phyloP scores from a whole-genome alignment of 2,113 vertebrate species.

The Chascanopsetta lugubris region DNA sequence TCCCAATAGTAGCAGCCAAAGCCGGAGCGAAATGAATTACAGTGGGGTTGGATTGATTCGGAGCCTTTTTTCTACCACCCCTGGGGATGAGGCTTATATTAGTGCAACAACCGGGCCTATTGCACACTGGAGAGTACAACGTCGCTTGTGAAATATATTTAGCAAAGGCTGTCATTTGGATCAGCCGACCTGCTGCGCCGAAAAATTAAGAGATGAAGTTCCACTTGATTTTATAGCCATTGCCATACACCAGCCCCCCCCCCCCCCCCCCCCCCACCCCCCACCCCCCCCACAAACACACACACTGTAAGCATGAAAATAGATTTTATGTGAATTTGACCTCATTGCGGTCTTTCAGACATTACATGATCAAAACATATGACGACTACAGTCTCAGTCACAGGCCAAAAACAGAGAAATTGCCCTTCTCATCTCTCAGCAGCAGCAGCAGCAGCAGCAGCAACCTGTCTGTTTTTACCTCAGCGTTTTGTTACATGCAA shows the following conservation, averaged over 20 bases:
- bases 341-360: constrained; percentile 48
- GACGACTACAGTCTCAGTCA: constrained; percentile 35
- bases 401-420: constrained; percentile 55
- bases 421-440: constrained; percentile 47
- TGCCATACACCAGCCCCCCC: too few species aligned
- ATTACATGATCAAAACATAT: constrained; percentile 50
- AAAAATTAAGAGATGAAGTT: constrained; percentile 61
- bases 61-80: constrained; percentile 31
- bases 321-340: constrained; percentile 54
- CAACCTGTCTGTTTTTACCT: constrained; percentile 68
- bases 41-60: constrained; percentile 57
- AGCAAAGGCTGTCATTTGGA: constrained; percentile 48
- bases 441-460: constrained; percentile 28
- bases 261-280: too few species aligned
- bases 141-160: constrained; percentile 46
- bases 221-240: constrained; percentile 49
- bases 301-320: constrained; percentile 59
- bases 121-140: constrained; percentile 35
- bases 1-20: constrained; percentile 65
- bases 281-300: constrained; percentile 26
- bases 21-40: constrained; percentile 66
- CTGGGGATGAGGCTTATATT: constrained; percentile 50
- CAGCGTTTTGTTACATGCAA: constrained; percentile 48
- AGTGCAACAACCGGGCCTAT: constrained; percentile 37
- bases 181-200: constrained; percentile 20